Evolutionary conservation across 2,797 vertebrate genomes (phyloP).

Genomic region (Clarias pachynema): DNA sequence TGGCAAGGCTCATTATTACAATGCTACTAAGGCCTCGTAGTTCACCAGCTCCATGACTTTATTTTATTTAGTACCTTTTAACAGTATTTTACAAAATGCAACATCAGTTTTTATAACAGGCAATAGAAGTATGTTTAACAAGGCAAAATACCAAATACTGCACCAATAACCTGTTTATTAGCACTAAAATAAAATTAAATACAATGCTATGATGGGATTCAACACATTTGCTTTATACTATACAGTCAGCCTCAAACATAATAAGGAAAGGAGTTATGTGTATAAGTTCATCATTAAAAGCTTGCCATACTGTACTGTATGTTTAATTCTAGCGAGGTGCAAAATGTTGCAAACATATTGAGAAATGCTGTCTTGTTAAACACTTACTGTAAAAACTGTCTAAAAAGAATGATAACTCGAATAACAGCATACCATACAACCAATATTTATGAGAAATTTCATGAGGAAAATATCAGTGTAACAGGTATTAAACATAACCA

Average conservation of each 20-base stretch:
- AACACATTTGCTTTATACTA: not conserved
- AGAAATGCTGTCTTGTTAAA: not conserved
- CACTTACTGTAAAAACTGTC: not conserved
- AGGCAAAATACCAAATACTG: not conserved
- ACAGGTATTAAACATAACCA: not conserved
- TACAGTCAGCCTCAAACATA: not conserved
- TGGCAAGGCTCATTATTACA: conserved; percentile 54
- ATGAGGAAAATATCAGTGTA: not conserved
- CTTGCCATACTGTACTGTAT: not conserved
- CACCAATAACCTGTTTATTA: conserved; percentile 5
- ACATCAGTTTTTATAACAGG: not conserved
- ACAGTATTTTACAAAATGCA: conserved; percentile 6
- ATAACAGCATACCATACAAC: not conserved
- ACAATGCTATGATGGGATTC: not conserved
- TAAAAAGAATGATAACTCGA: not conserved
- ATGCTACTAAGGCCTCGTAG: not conserved
- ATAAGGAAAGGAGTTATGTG: not conserved
- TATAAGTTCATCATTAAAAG: not conserved
- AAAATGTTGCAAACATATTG: not conserved
- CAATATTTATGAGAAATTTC: not conserved
- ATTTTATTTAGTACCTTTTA: not conserved
- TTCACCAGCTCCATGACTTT: not conserved
- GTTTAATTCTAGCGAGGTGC: not conserved
- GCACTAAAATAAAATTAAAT: not conserved
- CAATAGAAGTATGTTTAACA: not conserved